Evolutionary conservation across 2,113 vertebrate genomes (phyloP).

Genomic region (Blennius ocellaris): DNA sequence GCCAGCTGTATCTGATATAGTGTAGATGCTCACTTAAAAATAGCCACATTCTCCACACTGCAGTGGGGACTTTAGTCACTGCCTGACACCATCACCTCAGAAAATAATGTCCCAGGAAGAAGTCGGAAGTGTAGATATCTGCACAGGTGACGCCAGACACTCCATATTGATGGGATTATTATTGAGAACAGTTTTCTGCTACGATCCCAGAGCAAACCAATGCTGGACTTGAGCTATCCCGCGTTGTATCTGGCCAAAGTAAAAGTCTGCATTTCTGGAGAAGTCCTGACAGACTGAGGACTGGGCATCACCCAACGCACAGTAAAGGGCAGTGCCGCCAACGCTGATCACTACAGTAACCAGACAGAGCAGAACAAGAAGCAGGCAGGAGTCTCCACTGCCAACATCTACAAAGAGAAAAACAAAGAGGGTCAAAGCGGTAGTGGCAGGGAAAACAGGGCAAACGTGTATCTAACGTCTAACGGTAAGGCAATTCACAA

Average conservation of each 20-base stretch:
- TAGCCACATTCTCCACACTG: slow-evolving; percentile 24
- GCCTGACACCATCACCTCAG: slow-evolving; percentile 19
- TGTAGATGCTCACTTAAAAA: slow-evolving; percentile 17
- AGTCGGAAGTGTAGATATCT: background rate
- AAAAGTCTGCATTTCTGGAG: slow-evolving; percentile 93
- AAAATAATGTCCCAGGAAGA: slow-evolving; percentile 22
- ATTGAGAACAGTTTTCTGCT: slow-evolving; percentile 58
- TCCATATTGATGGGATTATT: background rate
- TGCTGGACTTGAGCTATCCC: slow-evolving; percentile 88
- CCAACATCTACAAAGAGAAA: slow-evolving; percentile 87
- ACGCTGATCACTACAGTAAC: slow-evolving; percentile 96
- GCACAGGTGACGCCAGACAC: background rate
- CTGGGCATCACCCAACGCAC: slow-evolving; percentile 90
- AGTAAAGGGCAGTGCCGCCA: slow-evolving; percentile 96
- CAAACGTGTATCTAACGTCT: background rate
- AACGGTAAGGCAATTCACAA: background rate
- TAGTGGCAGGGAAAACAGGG: background rate
- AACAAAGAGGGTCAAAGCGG: background rate
- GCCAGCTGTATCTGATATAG: slow-evolving; percentile 13
- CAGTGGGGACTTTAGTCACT: background rate
- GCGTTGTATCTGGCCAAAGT: slow-evolving; percentile 88
- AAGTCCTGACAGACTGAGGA: slow-evolving; percentile 96
- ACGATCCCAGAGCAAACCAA: slow-evolving; percentile 87
- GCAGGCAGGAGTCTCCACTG: slow-evolving; percentile 91
- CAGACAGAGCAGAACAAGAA: slow-evolving; percentile 93